Evolutionary conservation across 2,888 invertebrate species (phyloP).

Genomic region (Drosophila cracens): DNA sequence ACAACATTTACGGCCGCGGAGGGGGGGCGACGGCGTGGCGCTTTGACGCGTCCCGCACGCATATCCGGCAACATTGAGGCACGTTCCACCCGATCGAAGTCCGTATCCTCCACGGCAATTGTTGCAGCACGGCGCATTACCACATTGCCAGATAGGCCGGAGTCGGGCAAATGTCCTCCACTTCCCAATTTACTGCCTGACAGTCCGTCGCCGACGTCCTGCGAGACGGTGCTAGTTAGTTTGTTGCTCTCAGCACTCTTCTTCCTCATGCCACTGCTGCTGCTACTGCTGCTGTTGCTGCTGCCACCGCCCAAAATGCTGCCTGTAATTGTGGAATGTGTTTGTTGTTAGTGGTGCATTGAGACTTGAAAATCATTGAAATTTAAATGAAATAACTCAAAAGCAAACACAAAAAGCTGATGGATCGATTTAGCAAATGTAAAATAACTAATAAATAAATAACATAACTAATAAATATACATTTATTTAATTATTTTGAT

Average conservation of each 20-base stretch:
- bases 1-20: conserved; percentile 85
- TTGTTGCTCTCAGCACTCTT: conserved; percentile 86
- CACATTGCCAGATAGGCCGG: conserved; percentile 70
- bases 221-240: conserved; percentile 83
- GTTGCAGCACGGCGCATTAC: conserved; percentile 80
- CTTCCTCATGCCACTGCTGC: conserved; percentile 86
- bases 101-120: conserved; percentile 82
- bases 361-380: not conserved
- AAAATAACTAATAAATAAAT: not conserved
- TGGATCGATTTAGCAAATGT: not conserved
- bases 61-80: conserved; percentile 88
- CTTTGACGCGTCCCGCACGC: conserved; percentile 87
- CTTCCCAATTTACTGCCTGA: conserved; percentile 85
- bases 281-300: conserved; percentile 86
- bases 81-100: conserved; percentile 89
- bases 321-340: conserved; percentile 70
- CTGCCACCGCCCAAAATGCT: conserved; percentile 87
- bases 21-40: conserved; percentile 88
- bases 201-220: conserved; percentile 85
- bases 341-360: not conserved
- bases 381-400: conserved; percentile 31
- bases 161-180: conserved; percentile 66
- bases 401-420: not conserved
- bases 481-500: not conserved
- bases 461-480: not conserved